Evolutionary conservation across 2,113 vertebrate species (phyloP).

Genomic region (Tonatia bakeri): DNA sequence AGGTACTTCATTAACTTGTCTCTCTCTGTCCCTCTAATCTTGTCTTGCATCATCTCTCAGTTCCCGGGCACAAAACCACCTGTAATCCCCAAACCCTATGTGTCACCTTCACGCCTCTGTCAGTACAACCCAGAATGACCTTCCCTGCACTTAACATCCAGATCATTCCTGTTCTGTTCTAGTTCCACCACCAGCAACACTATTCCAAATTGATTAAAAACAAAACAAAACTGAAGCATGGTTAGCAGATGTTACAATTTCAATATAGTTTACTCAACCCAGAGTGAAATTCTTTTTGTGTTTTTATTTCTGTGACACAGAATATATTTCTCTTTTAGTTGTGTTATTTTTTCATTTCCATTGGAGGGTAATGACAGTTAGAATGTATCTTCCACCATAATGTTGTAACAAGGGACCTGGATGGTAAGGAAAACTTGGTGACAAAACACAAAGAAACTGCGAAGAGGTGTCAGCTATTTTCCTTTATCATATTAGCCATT

Average conservation of each 20-base stretch:
- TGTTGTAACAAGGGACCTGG: background rate
- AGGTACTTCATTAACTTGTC: background rate
- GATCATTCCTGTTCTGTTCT: background rate
- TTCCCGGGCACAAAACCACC: background rate
- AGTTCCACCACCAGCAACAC: background rate
- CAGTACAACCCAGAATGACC: background rate
- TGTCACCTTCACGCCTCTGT: background rate
- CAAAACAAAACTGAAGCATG: background rate
- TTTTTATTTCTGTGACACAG: background rate
- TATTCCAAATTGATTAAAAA: background rate
- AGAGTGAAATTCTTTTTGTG: background rate
- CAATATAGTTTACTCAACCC: background rate
- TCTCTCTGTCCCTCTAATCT: background rate
- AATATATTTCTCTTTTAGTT: background rate
- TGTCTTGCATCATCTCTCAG: background rate
- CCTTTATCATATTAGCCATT: background rate
- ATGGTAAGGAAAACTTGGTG: background rate
- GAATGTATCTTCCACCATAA: background rate
- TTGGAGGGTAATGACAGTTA: background rate
- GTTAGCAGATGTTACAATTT: background rate
- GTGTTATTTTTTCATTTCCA: background rate
- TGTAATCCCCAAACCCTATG: background rate
- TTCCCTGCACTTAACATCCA: background rate
- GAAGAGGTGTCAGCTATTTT: accelerated
- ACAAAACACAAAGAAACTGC: background rate